Evolutionary conservation across 92 coral and sea anemone species (phyloP), one percentile per base, ranked within the genome.

Genomic region (Heteractis magnifica): DNA sequence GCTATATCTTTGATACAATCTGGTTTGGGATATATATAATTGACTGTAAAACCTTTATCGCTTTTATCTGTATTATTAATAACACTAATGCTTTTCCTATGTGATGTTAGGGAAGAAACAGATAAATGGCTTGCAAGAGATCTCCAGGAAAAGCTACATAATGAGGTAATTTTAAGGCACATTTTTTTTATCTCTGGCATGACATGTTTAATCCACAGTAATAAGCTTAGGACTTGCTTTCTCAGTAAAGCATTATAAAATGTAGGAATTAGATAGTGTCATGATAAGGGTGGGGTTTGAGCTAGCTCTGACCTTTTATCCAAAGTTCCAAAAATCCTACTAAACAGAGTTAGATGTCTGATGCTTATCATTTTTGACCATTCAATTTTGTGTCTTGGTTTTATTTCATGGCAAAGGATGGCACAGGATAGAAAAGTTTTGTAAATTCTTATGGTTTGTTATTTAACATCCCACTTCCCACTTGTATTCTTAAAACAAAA

Each of bases 101-200:
- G 49, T 68, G 8, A 19, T 64, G 49, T 71, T 76, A 95, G 99
- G 88, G 98, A 90, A 84, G 90, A 89, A 71, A 91, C 98, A 51
- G 92, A 92, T 71, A 85, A 94, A 49, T 97, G 99, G 99, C 90
- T 97, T 13, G 93, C 99, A 13, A 92, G 89, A 77, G 99, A 97
- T 72, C 91, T 97, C 4, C 95, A 94, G 21, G 91, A 90, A 10
- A 91, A 92, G 77, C 89, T 97, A 10, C 97, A 89, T 58, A 82
- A 58, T 56, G 97, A 97, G 94, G 98, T 95, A 80, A 68, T 52
- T 26, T 15, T 12, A 74, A 49, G 5, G 3, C 49, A 75, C 14
- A 18, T 58, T 60, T 62, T 60, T 62, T 15, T 79, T 79, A 20
- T 44, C 15, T 44, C 64, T 68, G 14, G 8, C 72, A 65, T 20